phyloP scores from a whole-genome alignment of 2,797 vertebrate species.

The Xyrichtys novacula region DNA sequence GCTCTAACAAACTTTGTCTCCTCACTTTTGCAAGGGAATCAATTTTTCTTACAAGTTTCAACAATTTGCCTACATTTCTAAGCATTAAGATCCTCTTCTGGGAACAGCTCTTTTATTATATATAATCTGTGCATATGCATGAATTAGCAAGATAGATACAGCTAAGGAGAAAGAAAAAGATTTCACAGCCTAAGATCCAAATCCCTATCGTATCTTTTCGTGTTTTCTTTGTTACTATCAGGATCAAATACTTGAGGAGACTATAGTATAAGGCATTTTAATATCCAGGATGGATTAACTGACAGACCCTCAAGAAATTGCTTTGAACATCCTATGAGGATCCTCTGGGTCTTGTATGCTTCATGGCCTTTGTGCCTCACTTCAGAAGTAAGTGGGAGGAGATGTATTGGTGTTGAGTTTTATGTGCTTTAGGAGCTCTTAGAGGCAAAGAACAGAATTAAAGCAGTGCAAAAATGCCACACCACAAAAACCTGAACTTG shows the following conservation, averaged over 20 bases:
- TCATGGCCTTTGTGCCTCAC: constrained; percentile 28
- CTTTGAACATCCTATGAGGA: constrained; percentile 18
- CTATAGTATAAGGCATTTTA: constrained; percentile 14
- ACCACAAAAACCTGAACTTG: neutral
- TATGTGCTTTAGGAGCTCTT: constrained; percentile 11
- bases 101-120: constrained; percentile 11
- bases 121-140: neutral
- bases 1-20: neutral
- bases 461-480: constrained; percentile 10
- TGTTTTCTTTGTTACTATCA: constrained; percentile 17
- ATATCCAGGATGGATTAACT: constrained; percentile 42
- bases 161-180: neutral
- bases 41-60: neutral
- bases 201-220: neutral
- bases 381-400: constrained; percentile 33
- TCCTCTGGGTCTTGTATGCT: constrained; percentile 17
- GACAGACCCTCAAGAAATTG: constrained; percentile 28
- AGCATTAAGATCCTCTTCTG: neutral
- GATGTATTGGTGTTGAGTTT: constrained; percentile 19
- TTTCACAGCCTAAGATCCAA: neutral
- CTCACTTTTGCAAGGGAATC: neutral
- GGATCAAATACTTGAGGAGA: constrained; percentile 15
- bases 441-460: constrained; percentile 9
- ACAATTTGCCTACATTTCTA: constrained; percentile 6
- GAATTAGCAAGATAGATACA: neutral